Evolutionary conservation across 1,140 invertebrate species (phyloP), one percentile per base, ranked within the genome.

Genomic region (Paramacrobiotus metropolitanus): DNA sequence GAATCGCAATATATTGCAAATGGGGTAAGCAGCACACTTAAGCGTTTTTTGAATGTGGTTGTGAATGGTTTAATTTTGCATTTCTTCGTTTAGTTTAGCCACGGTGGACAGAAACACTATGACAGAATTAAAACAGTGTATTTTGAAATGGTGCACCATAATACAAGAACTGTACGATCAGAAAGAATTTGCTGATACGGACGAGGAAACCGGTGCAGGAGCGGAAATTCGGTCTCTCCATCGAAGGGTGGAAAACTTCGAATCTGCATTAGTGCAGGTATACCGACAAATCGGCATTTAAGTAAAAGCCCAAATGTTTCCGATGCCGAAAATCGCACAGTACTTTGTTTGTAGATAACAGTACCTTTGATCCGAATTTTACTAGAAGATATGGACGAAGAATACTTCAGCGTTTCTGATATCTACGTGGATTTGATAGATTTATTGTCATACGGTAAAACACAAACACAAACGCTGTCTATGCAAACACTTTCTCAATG

Each of bases 361-460:
- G 48, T 20, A 24, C 48, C 48, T 9, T 24, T 55, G 24, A 55
- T 55, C 15, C 15, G 48, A 28, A 55, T 55, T 20, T 55, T 55
- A 24, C 24, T 55, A 28, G 48, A 55, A 55, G 48, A 55, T 55
- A 9, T 55, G 48, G 48, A 55, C 24, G 48, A 55, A 55, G 48
- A 55, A 24, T 55, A 55, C 24, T 55, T 55, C 24, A 55, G 24
- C 24, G 15, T 55, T 24, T 20, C 48, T 4, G 48, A 55, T 24
- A 28, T 55, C 15, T 55, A 55, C 48, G 48, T 55, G 15, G 48
- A 55, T 24, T 24, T 55, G 24, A 24, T 55, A 9, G 48, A 55
- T 24, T 28, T 55, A 4, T 24, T 55, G 48, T 20, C 28, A 24
- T 55, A 55, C 24, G 48, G 34, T 40, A 40, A n/a, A n/a, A n/a